Percentiles rank a stretch among this genome's conserved stretches.
Conservation (phyloP, 2,888 invertebrate genomes). For the Incurvaria masculella region DNA sequence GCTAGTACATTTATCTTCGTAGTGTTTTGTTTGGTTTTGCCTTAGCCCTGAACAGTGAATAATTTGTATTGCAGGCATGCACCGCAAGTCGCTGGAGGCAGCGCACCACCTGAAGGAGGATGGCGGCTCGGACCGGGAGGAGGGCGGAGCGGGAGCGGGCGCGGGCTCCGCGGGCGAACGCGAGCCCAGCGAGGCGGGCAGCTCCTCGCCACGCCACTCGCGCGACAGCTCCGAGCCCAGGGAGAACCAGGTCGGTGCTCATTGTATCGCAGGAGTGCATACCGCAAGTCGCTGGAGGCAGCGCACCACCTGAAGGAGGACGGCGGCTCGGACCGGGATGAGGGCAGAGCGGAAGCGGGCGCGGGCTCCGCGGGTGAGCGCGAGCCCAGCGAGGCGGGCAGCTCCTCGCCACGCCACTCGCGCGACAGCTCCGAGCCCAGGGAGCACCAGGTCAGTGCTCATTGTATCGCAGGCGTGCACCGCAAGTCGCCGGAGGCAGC, state of each 20-base stretch:
- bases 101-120: conserved; percentile 91
- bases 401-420: conserved; percentile 31
- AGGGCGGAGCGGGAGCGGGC: conserved; percentile 54
- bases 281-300: conserved; percentile 96
- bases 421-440: conserved; percentile 34
- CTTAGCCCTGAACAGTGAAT: no score
- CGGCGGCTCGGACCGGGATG: conserved; percentile 67
- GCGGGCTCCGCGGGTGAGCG: conserved; percentile 58
- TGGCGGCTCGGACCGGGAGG: conserved; percentile 66
- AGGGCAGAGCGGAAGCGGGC: conserved; percentile 54
- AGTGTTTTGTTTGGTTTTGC: no score
- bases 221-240: conserved; percentile 34
- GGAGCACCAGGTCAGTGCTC: conserved; percentile 45
- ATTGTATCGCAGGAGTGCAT: background rate
- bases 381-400: conserved; percentile 22
- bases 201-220: conserved; percentile 31
- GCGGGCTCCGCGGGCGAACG: conserved; percentile 58
- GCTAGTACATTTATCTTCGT: no score
- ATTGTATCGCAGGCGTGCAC: conserved; percentile 89
- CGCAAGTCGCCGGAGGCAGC: conserved; percentile 97
- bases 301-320: conserved; percentile 91
- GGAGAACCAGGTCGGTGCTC: conserved; percentile 44
- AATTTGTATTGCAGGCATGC: conserved; percentile 88
- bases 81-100: conserved; percentile 96
- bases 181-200: conserved; percentile 22